Evolutionary conservation across 2,113 vertebrate genomes (phyloP).

Genomic region (Jacana jacana): DNA sequence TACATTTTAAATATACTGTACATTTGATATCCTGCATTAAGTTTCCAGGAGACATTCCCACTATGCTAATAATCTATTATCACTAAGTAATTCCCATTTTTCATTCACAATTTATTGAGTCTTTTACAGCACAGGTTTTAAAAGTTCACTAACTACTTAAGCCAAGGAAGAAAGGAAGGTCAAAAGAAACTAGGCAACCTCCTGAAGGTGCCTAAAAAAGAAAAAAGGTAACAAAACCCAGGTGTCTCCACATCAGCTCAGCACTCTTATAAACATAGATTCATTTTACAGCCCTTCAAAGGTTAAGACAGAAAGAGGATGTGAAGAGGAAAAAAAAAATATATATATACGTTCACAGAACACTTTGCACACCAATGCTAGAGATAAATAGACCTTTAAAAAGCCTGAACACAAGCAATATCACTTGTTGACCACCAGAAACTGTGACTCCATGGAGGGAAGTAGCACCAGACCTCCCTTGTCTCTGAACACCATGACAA

Average conservation of each 20-base stretch:
- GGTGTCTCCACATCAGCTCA: neutral
- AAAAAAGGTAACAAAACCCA: neutral
- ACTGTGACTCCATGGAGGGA: neutral
- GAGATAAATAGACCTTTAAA: fast-evolving
- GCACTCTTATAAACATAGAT: neutral
- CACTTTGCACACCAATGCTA: neutral
- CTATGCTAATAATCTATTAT: neutral
- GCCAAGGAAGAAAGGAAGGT: neutral
- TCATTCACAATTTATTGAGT: neutral
- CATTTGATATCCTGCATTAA: neutral
- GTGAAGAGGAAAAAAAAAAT: neutral
- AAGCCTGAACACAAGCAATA: neutral
- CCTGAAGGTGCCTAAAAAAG: neutral
- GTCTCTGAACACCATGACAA: neutral
- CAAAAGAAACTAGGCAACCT: neutral
- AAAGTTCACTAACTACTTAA: neutral
- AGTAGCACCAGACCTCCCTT: neutral
- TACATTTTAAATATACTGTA: neutral
- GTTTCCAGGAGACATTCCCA: neutral
- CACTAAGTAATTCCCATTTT: neutral
- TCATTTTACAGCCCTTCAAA: neutral
- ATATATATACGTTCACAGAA: neutral
- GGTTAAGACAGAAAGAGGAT: neutral
- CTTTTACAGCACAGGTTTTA: neutral
- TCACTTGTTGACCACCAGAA: neutral